Evolutionary conservation across 2,113 vertebrate species (phyloP), one percentile per base, ranked within the genome.

Genomic region (Ursus arctos): DNA sequence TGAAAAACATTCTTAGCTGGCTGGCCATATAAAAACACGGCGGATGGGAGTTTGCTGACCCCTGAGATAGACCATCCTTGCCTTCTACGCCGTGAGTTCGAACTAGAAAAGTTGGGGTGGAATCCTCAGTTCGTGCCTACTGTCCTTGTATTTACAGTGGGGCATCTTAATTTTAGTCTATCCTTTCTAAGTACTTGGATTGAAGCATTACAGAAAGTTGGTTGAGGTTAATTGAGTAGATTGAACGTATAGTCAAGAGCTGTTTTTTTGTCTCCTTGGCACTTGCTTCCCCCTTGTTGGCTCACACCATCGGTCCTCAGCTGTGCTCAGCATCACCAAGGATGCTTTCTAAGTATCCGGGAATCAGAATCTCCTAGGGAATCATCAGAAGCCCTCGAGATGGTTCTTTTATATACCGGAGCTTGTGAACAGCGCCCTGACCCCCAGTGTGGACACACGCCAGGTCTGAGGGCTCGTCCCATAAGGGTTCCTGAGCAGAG

Each of bases 361-460:
- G 57, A 57, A 47, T n/a, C 43, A 33, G 63, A 76, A 3, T 36
- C 14, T 21, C 6, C 33, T 11, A 13, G 53, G 14, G 24, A 79
- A 4, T 21, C 11, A 0, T 49, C 36, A 36, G 72, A 74, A 22
- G 26, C 3, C 47, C 21, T 47, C 12, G 6, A 16, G 7, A 18
- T 33, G 10, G 15, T 7, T 82, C n/a, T 36, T 40, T 55, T 31
- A 2, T 1, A 24, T 21, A 31, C 49, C 2, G 4, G 14, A 72
- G 40, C 47, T 74, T 4, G 24, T 57, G 69, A 33, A 21, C 13
- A 2, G 1, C 0, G 7, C 10, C 2, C 33, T 21, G 8, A 18
- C 65, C 16, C 4, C 28, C 16, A 1, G 6, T 18, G 0, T 3
- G 0, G 6, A 24, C 33, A 0, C 0, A 0, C 6, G 1, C 40